Percentiles rank a stretch among this genome's conserved stretches.
Conservation (phyloP, 1,140 invertebrate genomes). For the Leucophenga varia region DNA sequence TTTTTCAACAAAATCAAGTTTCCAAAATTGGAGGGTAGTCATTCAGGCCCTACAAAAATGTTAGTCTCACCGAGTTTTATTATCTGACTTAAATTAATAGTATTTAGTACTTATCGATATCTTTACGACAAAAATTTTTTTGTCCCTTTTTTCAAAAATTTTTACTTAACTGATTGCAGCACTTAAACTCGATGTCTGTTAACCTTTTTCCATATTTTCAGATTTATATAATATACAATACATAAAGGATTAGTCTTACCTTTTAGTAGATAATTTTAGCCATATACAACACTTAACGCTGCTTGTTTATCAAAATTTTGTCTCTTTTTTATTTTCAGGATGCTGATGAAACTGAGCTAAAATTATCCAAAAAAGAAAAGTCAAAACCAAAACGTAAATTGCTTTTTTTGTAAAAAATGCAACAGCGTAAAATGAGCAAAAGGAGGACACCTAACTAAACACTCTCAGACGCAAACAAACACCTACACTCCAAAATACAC, state of each 20-base stretch:
- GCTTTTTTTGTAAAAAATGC: constrained; percentile 9
- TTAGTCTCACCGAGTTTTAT: no score
- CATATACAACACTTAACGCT: no score
- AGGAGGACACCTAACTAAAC: neutral
- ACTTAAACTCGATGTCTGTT: neutral
- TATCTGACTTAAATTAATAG: no score
- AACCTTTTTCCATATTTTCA: neutral
- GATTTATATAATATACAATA: neutral
- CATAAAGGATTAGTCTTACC: no score
- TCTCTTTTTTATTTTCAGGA: constrained; percentile 13
- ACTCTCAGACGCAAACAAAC: no score
- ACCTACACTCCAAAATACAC: neutral
- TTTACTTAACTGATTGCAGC: neutral
- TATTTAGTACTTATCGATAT: no score
- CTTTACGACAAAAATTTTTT: no score
- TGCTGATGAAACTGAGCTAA: constrained; percentile 23
- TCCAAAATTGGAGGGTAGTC: no score
- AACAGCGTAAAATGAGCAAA: neutral
- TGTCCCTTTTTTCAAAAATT: neutral
- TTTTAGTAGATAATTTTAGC: no score
- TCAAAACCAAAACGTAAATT: constrained; percentile 24
- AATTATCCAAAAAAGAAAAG: constrained; percentile 18
- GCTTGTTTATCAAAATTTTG: no score
- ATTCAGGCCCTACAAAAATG: no score
- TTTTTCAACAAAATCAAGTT: no score